These are phyloP conservation scores for Acanthosoma haemorrhoidale DNA, from an alignment of 2,888 invertebrate genomes.

Conservation along the genomic window DNA sequence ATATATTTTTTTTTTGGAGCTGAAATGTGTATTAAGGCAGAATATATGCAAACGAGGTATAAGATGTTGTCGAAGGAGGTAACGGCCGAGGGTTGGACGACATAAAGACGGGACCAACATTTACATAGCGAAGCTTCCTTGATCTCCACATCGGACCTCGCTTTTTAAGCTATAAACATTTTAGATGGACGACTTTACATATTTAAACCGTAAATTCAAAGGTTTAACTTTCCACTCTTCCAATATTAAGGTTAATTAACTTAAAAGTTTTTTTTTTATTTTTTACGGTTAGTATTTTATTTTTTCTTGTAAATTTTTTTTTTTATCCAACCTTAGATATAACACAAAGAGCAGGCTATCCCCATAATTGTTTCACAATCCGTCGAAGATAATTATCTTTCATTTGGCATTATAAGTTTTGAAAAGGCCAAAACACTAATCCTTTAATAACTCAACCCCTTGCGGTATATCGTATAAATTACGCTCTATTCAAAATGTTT, in stretches of 20 bases:
- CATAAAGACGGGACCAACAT: not conserved
- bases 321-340: not conserved
- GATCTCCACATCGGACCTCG: not conserved
- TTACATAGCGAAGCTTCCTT: constrained; percentile 7
- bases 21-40: constrained; percentile 6
- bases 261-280: constrained; percentile 6
- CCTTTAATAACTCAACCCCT: too few relatives aligned
- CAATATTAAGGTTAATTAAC: constrained; percentile 22
- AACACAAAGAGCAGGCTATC: constrained; percentile 7
- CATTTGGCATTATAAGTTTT: too few relatives aligned
- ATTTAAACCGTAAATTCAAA: constrained; percentile 19
- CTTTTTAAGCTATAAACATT: constrained; percentile 24
- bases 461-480: too few relatives aligned
- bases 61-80: constrained; percentile 2
- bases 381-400: too few relatives aligned
- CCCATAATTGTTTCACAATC: too few relatives aligned
- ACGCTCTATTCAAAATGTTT: too few relatives aligned
- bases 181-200: constrained; percentile 23
- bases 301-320: not conserved
- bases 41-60: constrained; percentile 23
- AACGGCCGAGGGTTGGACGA: constrained; percentile 4
- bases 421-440: too few relatives aligned
- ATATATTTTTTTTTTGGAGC: not conserved
- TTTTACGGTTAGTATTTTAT: not conserved
- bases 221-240: constrained; percentile 23